Percentiles rank a stretch among this genome's conserved stretches.
Evolutionary conservation across 2,888 invertebrate genomes (phyloP).

Genomic region (Lasiommata megera): DNA sequence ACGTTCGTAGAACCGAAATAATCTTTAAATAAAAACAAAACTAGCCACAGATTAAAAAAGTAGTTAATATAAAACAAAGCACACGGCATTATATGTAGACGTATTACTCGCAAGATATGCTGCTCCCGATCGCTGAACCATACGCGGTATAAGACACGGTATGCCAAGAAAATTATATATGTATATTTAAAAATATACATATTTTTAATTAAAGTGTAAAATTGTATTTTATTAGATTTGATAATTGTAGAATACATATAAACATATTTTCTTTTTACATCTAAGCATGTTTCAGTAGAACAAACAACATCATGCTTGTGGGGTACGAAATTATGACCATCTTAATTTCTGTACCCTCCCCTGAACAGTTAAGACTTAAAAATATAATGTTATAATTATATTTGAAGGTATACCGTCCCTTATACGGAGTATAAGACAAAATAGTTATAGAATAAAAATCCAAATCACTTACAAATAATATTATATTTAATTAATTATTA

Average conservation of each 20-base stretch:
- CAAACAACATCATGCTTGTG: too few relatives aligned
- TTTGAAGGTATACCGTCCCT: slow-evolving; percentile 3
- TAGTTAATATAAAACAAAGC: slow-evolving; percentile 34
- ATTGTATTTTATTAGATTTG: too few relatives aligned
- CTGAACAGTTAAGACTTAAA: not conserved
- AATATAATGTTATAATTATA: not conserved
- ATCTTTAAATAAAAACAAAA: slow-evolving; percentile 50
- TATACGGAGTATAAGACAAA: slow-evolving; percentile 14
- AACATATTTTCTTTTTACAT: too few relatives aligned
- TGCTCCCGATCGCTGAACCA: slow-evolving; percentile 35
- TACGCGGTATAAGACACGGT: not conserved
- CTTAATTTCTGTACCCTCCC: too few relatives aligned
- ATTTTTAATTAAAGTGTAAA: too few relatives aligned
- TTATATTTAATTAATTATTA: slow-evolving; percentile 35
- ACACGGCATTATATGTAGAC: slow-evolving; percentile 40
- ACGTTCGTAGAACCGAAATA: slow-evolving; percentile 36
- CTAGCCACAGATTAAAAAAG: slow-evolving; percentile 50
- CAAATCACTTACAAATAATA: slow-evolving; percentile 59
- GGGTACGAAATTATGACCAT: too few relatives aligned
- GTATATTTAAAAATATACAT: too few relatives aligned
- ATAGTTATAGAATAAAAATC: slow-evolving; percentile 52
- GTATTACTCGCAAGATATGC: slow-evolving; percentile 48
- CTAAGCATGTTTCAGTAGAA: too few relatives aligned
- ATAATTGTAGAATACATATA: too few relatives aligned
- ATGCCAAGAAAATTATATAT: not conserved